Base-by-base conservation (phyloP, 2,113 vertebrate species). In the Istiophorus platypterus region DNA sequence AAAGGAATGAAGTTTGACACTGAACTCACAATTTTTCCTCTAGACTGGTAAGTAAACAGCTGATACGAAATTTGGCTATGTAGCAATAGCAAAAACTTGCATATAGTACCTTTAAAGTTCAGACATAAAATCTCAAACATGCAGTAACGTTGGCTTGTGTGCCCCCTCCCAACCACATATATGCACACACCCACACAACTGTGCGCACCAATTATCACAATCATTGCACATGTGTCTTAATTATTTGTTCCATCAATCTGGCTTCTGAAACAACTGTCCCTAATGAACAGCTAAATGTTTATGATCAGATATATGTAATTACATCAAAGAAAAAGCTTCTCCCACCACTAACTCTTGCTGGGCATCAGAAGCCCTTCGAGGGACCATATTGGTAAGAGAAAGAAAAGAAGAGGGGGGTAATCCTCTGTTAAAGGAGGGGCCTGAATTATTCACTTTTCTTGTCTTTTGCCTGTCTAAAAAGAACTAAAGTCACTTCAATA, bases 401-500 rank as follows among this genome's bases (percentile, higher is more conserved):
- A 82, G 47, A 92, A 92, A 72, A 71, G 54, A 57, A 72, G 63
- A 66, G 42, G 69, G 56, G 72, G 82, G 57, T 79, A 65, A 67
- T 57, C 77, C 54, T 71, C 54, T 88, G 62, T 78, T 74, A 41
- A 81, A 83, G 64, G 15, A 75, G 34, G 92, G 95, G 95, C 93
- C 88, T 75, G 93, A 89, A 96, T 96, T 93, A 95, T 96, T 96
- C 96, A 95, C 94, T 93, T 94, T 95, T 95, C 92, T 95, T 88
- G 92, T 95, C 90, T 94, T 97, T 96, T 96, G 95, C 97, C 97
- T 97, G 96, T 93, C 91, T 93, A 96, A 96, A 96, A 97, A 95
- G 94, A 97, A 95, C 96, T 97, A 96, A 97, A 97, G 96, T 98
- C 97, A 96, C 96, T 97, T 98, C 96, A 98, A 97, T 96, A 96